phyloP scores from a whole-genome alignment of 1,140 invertebrate genomes.

The Ericerus pela region DNA sequence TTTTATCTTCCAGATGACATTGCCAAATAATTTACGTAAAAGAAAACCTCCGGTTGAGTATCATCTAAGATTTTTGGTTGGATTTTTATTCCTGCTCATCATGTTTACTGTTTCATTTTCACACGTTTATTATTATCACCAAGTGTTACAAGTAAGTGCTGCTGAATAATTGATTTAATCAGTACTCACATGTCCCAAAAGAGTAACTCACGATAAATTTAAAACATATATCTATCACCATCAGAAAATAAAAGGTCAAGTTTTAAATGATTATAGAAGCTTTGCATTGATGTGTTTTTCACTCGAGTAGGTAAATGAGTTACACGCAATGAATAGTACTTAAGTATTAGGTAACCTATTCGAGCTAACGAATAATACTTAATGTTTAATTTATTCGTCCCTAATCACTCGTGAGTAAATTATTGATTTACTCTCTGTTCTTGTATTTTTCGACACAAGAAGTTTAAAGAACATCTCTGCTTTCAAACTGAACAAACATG shows the following conservation, averaged over 20 bases:
- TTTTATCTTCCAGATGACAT: conserved; percentile 31
- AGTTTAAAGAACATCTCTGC: no score
- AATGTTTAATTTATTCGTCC: no score
- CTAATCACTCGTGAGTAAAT: no score
- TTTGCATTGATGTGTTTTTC: not conserved
- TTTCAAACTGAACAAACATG: no score
- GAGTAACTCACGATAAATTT: not conserved
- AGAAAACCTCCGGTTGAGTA: conserved; percentile 38
- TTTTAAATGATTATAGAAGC: not conserved
- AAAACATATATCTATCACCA: not conserved
- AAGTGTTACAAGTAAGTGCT: conserved; percentile 40
- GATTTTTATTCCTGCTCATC: conserved; percentile 60
- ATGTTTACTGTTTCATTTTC: conserved; percentile 66
- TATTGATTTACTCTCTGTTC: no score
- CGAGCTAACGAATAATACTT: no score
- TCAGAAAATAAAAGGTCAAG: not conserved
- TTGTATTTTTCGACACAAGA: no score
- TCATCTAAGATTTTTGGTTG: conserved; percentile 64
- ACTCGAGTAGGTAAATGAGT: no score
- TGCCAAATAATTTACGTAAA: conserved; percentile 34
- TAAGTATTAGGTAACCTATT: no score
- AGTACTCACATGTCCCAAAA: not conserved
- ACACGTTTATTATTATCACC: conserved; percentile 64
- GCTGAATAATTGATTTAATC: not conserved
- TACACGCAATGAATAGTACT: no score